Evolutionary conservation across 2,797 vertebrate genomes (phyloP), one percentile per base, ranked within the genome.

Genomic region (Periparus ater): DNA sequence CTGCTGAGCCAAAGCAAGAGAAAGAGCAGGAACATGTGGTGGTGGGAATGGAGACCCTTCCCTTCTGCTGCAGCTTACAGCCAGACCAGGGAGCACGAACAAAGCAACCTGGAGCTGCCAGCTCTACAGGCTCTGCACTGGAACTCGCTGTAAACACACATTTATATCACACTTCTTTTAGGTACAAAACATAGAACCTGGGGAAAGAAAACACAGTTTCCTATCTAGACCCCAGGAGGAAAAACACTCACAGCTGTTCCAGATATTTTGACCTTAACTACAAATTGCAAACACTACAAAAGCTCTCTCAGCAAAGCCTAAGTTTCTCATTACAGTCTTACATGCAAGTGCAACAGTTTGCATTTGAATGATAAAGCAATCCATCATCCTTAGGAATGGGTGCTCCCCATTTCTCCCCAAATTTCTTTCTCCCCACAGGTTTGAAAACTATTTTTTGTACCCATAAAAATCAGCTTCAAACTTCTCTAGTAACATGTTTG

Each of bases 11-110:
- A 54, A 75, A 81, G 26, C 48, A 67, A 38, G 17, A 55, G 25
- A 55, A 66, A 66, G 13, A 44, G n/a, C 27, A 58, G 76, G 40
- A 82, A 4, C 16, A 36, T 0, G 3, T 1, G 0, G 8, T 22
- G 34, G 17, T 40, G 48, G 54, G 63, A 89, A 45, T 3, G 8
- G 40, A 51, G 72, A 82, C 2, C 29, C 13, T 25, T 73, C 36
- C 44, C 11, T 74, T 51, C 60, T 55, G 51, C 54, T 66, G 47
- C 38, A 79, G 19, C 12, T 89, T 11, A 23, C 30, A 50, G 42
- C 13, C 45, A 30, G 30, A 62, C 5, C 36, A 30, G 0, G 30
- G 30, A 62, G 34, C 27, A 34, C 2, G 16, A 72, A 34, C 19
- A 78, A 66, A 85, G 34, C 26, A 48, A 55, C 26, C 26, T 29